Percentiles rank a stretch among this genome's conserved stretches.
Conservation (phyloP, 1,140 invertebrate species). For the Dolichoris vasculosae region DNA sequence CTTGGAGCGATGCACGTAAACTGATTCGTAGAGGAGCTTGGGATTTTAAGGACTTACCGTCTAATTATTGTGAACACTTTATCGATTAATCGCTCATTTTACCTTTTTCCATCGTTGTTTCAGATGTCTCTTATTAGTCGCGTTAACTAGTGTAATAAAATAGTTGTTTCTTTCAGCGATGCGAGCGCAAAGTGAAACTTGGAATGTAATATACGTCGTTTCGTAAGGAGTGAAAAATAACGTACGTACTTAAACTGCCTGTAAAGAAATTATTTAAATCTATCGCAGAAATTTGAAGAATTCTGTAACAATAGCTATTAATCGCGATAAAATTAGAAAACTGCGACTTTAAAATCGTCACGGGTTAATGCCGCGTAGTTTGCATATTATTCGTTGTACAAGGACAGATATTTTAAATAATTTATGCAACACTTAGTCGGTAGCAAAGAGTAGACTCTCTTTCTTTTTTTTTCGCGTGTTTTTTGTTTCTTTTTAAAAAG, state of each 20-base stretch:
- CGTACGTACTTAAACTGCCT: too few species aligned
- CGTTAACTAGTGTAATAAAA: too few species aligned
- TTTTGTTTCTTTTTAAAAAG: background rate
- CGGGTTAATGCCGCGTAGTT: background rate
- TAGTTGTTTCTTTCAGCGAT: too few species aligned
- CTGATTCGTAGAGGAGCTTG: background rate
- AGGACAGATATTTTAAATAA: conserved; percentile 3
- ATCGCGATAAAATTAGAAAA: background rate
- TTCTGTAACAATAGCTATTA: background rate
- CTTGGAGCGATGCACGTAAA: background rate
- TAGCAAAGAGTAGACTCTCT: background rate
- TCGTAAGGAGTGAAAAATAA: too few species aligned
- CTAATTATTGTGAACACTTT: background rate
- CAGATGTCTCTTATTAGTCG: too few species aligned
- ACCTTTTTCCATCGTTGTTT: too few species aligned
- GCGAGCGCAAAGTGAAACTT: too few species aligned
- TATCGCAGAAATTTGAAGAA: background rate
- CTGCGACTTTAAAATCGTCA: background rate
- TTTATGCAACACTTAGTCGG: background rate
- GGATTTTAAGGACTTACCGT: background rate
- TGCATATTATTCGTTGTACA: background rate
- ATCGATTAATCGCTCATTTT: background rate
- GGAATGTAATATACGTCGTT: too few species aligned
- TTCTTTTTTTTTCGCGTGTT: background rate
- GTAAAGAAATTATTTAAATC: background rate